phyloP scores from a whole-genome alignment of 2,113 vertebrate species.

The Columba janthina region DNA sequence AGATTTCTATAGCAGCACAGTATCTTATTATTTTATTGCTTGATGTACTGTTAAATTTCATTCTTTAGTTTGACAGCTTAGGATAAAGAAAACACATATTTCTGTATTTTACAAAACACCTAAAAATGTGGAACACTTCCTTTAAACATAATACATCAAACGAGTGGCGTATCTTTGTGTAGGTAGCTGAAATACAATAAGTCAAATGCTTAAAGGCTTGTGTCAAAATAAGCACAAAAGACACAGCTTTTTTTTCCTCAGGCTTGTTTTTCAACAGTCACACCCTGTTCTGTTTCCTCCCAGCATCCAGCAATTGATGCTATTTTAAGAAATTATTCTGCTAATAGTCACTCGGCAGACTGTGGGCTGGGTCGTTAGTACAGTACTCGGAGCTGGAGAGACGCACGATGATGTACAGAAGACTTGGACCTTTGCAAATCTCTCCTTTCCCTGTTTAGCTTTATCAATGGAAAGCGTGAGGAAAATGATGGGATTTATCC shows the following conservation, averaged over 20 bases:
- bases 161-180: not conserved
- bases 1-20: not conserved
- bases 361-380: not conserved
- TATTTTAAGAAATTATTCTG: conserved; percentile 46
- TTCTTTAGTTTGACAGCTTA: not conserved
- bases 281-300: not conserved
- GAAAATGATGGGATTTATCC: not conserved
- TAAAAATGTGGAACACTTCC: not conserved
- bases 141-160: not conserved
- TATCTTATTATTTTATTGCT: not conserved
- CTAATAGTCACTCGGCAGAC: not conserved
- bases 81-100: not conserved
- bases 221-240: conserved; percentile 35
- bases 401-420: not conserved
- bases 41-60: not conserved
- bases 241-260: not conserved
- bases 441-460: not conserved
- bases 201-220: not conserved
- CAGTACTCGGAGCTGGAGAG: not conserved
- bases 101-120: not conserved
- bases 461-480: not conserved
- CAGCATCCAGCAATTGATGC: not conserved
- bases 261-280: conserved; percentile 9
- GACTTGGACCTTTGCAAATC: not conserved
- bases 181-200: not conserved